These are phyloP conservation scores for Athene noctua DNA, from an alignment of 2,113 vertebrate species.

Conservation along the genomic window DNA sequence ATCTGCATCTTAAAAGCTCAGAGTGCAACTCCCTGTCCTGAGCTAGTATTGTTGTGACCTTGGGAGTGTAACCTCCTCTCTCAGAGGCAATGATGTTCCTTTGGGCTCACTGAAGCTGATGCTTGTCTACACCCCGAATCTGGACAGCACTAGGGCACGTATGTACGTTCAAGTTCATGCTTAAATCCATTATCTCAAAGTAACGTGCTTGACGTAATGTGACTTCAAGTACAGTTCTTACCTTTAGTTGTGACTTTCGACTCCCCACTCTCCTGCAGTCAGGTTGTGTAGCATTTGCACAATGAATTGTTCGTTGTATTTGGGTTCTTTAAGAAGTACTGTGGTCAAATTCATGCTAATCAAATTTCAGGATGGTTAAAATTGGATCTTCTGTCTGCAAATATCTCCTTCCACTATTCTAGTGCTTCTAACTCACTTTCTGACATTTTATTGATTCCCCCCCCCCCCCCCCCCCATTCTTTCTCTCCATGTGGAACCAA, in stretches of 20 bases:
- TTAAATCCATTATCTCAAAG: neutral
- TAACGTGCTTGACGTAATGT: fast-evolving
- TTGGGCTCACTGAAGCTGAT: neutral
- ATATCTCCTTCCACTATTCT: neutral
- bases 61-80: neutral
- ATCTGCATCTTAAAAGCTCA: neutral
- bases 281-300: neutral
- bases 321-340: neutral
- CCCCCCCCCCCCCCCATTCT: neutral
- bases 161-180: fast-evolving
- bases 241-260: neutral
- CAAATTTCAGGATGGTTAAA: neutral
- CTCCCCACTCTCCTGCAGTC: neutral
- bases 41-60: neutral
- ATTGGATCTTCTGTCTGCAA: neutral
- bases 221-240: neutral
- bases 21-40: neutral
- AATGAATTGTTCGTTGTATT: fast-evolving
- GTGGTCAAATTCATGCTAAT: neutral
- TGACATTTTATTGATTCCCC: neutral
- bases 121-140: neutral
- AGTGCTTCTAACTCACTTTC: neutral
- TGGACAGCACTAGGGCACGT: neutral
- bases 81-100: neutral
- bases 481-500: neutral